A percentile compares a stretch with the other conserved stretches of the same genome.
These are phyloP conservation scores for Enteromius radiatus DNA, from an alignment of 2,797 vertebrate species.

Conservation along the genomic window DNA sequence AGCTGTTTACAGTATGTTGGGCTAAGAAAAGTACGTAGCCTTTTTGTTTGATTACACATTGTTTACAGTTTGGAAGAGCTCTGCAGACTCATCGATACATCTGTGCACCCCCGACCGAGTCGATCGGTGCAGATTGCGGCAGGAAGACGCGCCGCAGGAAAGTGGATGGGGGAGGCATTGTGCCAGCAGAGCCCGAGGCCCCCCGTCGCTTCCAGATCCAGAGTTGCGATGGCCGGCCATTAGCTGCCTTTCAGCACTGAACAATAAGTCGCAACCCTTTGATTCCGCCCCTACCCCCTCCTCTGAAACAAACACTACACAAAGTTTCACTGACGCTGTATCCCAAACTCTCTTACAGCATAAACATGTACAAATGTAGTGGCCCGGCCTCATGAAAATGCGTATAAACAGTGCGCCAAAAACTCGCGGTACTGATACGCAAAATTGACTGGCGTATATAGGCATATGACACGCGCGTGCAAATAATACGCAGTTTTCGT, in stretches of 20 bases:
- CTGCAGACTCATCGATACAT: conserved; percentile 57
- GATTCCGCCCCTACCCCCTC: conserved; percentile 73
- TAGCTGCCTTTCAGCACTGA: conserved; percentile 81
- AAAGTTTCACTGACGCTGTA: conserved; percentile 68
- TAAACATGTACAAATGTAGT: neutral
- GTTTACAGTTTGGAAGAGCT: conserved; percentile 20
- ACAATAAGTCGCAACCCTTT: conserved; percentile 84
- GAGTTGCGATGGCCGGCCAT: conserved; percentile 84
- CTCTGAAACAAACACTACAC: conserved; percentile 70
- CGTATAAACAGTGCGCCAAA: too few relatives aligned
- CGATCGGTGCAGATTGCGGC: conserved; percentile 77
- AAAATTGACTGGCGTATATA: too few relatives aligned
- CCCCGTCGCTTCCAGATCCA: conserved; percentile 79
- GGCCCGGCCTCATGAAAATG: too few relatives aligned
- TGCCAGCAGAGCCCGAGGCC: conserved; percentile 73
- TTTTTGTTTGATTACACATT: neutral
- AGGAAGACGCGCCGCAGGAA: conserved; percentile 83
- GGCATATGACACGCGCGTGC: too few relatives aligned
- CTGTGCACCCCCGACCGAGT: conserved; percentile 71
- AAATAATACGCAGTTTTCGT: too few relatives aligned
- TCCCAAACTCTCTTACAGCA: neutral
- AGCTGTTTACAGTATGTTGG: too few relatives aligned
- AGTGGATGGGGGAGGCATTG: conserved; percentile 73
- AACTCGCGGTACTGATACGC: too few relatives aligned
- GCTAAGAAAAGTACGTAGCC: neutral